Evolutionary conservation across 2,888 invertebrate species (phyloP).

Genomic region (Alloscopus bannaensis): DNA sequence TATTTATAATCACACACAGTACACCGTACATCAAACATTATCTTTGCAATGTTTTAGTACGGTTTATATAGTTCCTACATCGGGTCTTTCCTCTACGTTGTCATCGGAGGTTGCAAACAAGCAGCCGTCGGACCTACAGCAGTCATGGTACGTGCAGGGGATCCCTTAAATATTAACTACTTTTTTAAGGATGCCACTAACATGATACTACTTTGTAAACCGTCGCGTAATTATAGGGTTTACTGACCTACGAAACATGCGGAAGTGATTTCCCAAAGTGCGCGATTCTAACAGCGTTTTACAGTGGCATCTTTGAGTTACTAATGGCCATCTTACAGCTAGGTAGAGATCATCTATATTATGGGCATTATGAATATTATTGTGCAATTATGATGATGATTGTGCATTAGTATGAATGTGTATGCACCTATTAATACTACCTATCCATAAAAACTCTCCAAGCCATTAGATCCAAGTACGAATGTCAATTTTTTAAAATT

Average conservation of each 20-base stretch:
- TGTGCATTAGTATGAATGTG: slow-evolving; percentile 2
- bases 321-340: slow-evolving; percentile 70
- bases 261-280: slow-evolving; percentile 67
- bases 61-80: slow-evolving; percentile 73
- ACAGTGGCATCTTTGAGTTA: slow-evolving; percentile 69
- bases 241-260: slow-evolving; percentile 70
- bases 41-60: slow-evolving; percentile 52
- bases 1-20: not conserved
- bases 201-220: no score
- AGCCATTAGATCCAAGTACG: no score
- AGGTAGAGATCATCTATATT: slow-evolving; percentile 58
- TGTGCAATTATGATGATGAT: not conserved
- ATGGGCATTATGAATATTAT: not conserved
- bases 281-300: slow-evolving; percentile 69
- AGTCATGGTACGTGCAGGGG: no score
- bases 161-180: no score
- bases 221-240: no score
- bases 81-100: slow-evolving; percentile 77
- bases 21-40: not conserved
- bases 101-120: slow-evolving; percentile 78
- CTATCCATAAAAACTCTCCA: no score
- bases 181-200: no score
- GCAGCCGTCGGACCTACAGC: slow-evolving; percentile 78
- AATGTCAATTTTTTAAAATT: no score
- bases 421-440: no score